Base-by-base conservation (phyloP, 92 coral and sea anemone genomes). In the Chrysogorgia sp. region DNA sequence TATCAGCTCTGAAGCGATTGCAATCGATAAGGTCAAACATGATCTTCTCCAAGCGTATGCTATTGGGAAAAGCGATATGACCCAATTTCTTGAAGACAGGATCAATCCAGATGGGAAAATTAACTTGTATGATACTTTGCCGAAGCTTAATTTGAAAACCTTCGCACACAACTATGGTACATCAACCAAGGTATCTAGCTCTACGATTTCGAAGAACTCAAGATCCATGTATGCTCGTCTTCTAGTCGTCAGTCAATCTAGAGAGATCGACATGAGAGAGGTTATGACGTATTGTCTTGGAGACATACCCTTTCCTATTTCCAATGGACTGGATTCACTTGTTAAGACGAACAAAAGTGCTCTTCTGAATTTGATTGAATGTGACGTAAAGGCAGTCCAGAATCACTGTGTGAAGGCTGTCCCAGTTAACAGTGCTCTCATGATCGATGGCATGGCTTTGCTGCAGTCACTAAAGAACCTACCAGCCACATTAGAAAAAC, bases 361-460 rank as follows among this genome's bases (percentile, higher is more conserved):
- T 43, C 75, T 68, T 68, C 35, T 68, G 34, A 41, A 47, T 43
- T 10, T 48, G 75, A 32, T 68, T 24, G 75, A 68, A 68, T 35
- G 48, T 15, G 48, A 64, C 47, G 71, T 34, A n/a, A 48, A 68
- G 34, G 10, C 75, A 47, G 75, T 68, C 34, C 75, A 43, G 58
- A 68, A 68, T 68, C 75, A 41, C 31, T 47, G 75, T 45, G 75
- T 48, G 35, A 20, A 68, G 57, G 58, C 57, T 22, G 75, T 48
- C 10, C 75, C 75, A 41, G 75, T 28, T 24, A 23, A 43, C n/a
- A 68, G 75, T 68, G 58, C 75, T 41, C 75, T 68, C 58, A 23
- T 68, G 59, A 48, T 68, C 58, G 75, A 68, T 68, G 75, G 58
- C 58, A 68, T 68, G 75, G 75, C 75, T 41, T 68, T 68, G 58